These are phyloP conservation scores for Drosophila azteca DNA, from an alignment of 1,140 invertebrate species.

Conservation along the genomic window DNA sequence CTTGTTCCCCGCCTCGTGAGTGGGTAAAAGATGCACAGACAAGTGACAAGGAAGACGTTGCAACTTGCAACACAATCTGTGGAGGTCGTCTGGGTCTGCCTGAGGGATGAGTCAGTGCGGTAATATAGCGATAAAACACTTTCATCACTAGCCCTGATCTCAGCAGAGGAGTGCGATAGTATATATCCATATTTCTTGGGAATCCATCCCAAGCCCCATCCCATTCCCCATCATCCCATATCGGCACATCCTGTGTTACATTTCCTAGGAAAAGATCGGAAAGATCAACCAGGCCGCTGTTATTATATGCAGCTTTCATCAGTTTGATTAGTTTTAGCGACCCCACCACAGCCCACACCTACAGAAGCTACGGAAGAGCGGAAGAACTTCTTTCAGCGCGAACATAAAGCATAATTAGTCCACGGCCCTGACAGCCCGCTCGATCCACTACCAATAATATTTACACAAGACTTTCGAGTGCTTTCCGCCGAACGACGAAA, in stretches of 20 bases:
- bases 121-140: too few species aligned
- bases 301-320: conserved; percentile 57
- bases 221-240: too few species aligned
- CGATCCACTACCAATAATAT: conserved; percentile 46
- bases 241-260: conserved; percentile 35
- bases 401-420: conserved; percentile 71
- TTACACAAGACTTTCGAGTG: conserved; percentile 67
- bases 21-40: conserved; percentile 34
- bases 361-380: not conserved
- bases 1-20: conserved; percentile 43
- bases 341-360: conserved; percentile 5
- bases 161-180: not conserved
- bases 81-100: conserved; percentile 12
- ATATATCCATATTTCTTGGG: not conserved
- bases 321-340: conserved; percentile 9
- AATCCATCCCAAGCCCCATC: not conserved
- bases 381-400: conserved; percentile 41
- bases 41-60: conserved; percentile 29
- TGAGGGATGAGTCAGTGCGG: conserved; percentile 18
- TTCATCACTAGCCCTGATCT: too few species aligned
- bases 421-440: conserved; percentile 38
- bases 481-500: conserved; percentile 44
- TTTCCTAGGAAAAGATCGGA: not conserved
- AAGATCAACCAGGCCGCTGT: conserved; percentile 14
- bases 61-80: conserved; percentile 30